These are phyloP conservation scores for Actinia equina DNA, from an alignment of 64 coral and sea anemone species.

Conservation along the genomic window DNA sequence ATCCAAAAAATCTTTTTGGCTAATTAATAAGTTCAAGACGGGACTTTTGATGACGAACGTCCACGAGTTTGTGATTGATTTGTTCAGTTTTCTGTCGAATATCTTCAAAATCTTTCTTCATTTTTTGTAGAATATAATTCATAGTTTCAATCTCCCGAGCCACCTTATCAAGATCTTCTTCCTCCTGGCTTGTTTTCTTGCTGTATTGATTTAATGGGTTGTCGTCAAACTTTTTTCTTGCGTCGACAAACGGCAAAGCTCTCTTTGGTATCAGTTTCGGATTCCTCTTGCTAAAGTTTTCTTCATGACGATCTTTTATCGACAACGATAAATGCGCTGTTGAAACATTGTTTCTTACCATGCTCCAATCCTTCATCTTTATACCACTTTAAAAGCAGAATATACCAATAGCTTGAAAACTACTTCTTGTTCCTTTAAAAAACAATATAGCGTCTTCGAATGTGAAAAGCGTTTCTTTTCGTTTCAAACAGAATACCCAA, in stretches of 20 bases:
- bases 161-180: neutral
- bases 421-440: no score
- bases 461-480: no score
- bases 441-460: no score
- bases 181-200: neutral
- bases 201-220: neutral
- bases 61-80: neutral
- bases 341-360: no score
- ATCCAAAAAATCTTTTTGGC: no score
- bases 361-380: no score
- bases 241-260: neutral
- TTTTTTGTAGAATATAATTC: constrained; percentile 3
- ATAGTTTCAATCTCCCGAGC: neutral
- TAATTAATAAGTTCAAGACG: neutral
- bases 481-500: no score
- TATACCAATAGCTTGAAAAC: no score
- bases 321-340: no score
- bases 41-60: neutral
- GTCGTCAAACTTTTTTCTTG: neutral
- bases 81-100: neutral
- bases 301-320: neutral
- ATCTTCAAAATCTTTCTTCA: constrained; percentile 8
- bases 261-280: neutral
- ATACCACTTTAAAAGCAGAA: no score
- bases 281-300: neutral